Evolutionary conservation across 2,888 invertebrate genomes (phyloP).

Genomic region (Allygus modestus): DNA sequence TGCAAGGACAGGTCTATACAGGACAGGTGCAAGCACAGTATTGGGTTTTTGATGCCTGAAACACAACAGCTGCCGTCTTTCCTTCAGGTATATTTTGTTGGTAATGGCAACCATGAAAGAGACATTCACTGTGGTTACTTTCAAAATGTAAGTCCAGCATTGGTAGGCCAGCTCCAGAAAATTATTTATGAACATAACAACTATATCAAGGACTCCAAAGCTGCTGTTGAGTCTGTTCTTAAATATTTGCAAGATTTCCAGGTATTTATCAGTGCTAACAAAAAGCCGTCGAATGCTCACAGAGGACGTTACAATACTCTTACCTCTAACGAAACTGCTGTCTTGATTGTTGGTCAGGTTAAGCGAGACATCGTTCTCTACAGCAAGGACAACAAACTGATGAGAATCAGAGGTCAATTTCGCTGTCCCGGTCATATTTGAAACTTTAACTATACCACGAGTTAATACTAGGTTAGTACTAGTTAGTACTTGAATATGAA

Average conservation of each 20-base stretch:
- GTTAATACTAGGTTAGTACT: too few relatives aligned
- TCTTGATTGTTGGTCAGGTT: constrained; percentile 60
- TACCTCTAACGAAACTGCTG: constrained; percentile 60
- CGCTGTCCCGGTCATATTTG: too few relatives aligned
- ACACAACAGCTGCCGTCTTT: constrained; percentile 65
- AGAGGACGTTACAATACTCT: constrained; percentile 62
- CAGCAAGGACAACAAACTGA: constrained; percentile 63
- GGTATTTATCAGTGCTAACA: constrained; percentile 63
- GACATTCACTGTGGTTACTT: constrained; percentile 50
- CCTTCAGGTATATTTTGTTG: constrained; percentile 69
- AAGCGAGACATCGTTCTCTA: constrained; percentile 68
- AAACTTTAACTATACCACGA: too few relatives aligned
- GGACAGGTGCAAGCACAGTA: constrained; percentile 64
- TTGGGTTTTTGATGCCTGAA: constrained; percentile 66
- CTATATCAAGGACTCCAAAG: constrained; percentile 64
- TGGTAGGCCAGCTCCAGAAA: constrained; percentile 62
- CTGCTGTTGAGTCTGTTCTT: constrained; percentile 60
- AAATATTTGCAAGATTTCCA: constrained; percentile 54
- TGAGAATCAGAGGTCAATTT: too few relatives aligned
- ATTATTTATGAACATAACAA: constrained; percentile 63
- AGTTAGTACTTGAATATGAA: too few relatives aligned
- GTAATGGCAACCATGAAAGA: constrained; percentile 61
- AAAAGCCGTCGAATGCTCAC: constrained; percentile 59
- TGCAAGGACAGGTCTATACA: constrained; percentile 68
- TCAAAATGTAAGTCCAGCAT: not conserved